These are phyloP conservation scores for Gallirallus australis DNA, from an alignment of 2,797 vertebrate species.

Conservation along the genomic window DNA sequence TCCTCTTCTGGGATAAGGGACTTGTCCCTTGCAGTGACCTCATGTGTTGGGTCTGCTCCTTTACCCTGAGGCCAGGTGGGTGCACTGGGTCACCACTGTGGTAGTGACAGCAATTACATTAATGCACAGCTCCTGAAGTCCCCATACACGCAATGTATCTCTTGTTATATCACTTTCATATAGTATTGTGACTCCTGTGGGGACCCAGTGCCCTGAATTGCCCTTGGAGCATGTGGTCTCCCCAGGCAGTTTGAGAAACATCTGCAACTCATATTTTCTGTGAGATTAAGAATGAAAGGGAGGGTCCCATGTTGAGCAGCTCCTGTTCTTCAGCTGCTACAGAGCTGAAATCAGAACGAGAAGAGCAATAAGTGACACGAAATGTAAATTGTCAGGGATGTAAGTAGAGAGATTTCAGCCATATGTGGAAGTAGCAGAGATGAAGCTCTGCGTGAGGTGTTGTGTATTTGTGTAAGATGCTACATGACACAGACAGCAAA, in stretches of 20 bases:
- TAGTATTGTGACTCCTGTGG: neutral
- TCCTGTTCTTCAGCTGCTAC: neutral
- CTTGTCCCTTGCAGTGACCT: neutral
- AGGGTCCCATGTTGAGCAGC: neutral
- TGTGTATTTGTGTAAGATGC: neutral
- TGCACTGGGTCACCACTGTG: neutral
- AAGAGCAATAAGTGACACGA: neutral
- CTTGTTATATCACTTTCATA: neutral
- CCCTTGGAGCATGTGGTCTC: neutral
- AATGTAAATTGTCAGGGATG: neutral
- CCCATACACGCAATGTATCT: neutral
- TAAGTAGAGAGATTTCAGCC: neutral
- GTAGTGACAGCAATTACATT: neutral
- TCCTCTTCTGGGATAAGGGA: neutral
- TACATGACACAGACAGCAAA: neutral
- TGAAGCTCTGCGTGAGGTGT: neutral
- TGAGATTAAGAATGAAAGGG: neutral
- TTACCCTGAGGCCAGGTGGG: fast-evolving
- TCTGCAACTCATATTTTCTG: neutral
- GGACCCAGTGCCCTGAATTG: neutral
- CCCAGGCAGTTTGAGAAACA: neutral
- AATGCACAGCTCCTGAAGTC: neutral
- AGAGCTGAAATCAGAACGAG: neutral
- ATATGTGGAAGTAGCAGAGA: neutral
- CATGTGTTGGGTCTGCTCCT: neutral